Evolutionary conservation across 2,113 vertebrate genomes (phyloP).

Genomic region (Cygnus buccinator): DNA sequence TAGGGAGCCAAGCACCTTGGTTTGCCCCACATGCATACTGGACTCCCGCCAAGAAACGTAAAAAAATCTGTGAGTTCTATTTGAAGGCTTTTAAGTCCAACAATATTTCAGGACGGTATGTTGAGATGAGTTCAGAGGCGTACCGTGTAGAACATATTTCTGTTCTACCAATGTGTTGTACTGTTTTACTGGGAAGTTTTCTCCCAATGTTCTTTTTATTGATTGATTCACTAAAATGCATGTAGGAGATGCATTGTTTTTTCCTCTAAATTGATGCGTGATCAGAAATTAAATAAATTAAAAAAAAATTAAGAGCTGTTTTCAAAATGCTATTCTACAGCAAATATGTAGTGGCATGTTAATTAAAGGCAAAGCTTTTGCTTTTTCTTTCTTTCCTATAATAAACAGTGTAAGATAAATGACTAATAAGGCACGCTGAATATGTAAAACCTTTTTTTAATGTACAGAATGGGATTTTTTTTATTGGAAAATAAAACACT

Average conservation of each 20-base stretch:
- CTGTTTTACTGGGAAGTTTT: neutral
- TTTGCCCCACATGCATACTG: neutral
- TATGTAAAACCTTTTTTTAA: neutral
- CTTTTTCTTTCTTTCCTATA: neutral
- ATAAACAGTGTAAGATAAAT: neutral
- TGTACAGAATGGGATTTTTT: neutral
- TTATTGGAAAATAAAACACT: neutral
- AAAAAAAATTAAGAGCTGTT: neutral
- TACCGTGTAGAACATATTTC: neutral
- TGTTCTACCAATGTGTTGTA: neutral
- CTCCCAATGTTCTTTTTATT: neutral
- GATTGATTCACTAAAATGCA: neutral
- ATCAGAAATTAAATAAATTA: neutral
- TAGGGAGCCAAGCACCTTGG: neutral
- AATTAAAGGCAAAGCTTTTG: neutral
- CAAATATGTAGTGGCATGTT: neutral
- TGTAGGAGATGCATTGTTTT: neutral
- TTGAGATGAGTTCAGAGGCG: neutral
- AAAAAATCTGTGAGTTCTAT: neutral
- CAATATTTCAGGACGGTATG: neutral
- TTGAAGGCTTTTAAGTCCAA: neutral
- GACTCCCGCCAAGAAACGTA: neutral
- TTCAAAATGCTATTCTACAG: neutral
- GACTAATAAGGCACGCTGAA: neutral
- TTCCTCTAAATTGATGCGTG: neutral